Evolutionary conservation across 1,140 invertebrate species (phyloP).

Genomic region (Drosophila persimilis): DNA sequence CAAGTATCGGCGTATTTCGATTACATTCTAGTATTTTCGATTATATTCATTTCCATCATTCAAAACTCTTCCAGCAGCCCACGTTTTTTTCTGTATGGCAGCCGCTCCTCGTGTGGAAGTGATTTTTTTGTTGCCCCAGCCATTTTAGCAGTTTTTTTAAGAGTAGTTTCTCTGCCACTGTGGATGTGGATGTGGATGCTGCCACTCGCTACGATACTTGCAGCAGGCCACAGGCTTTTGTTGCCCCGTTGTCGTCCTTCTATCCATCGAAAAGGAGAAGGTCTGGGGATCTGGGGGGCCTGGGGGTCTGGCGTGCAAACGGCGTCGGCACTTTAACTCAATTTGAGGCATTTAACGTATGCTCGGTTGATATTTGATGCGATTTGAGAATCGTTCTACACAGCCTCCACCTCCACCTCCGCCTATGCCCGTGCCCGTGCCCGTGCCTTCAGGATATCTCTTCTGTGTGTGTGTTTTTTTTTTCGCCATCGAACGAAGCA

Average conservation of each 20-base stretch:
- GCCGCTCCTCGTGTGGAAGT: conserved; percentile 23
- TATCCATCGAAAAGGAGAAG: neutral
- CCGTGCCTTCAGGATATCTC: conserved; percentile 1
- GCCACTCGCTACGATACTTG: conserved; percentile 42
- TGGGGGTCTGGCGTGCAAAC: conserved; percentile 28
- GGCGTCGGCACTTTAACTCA: conserved; percentile 79
- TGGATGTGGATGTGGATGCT: neutral
- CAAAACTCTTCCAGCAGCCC: too few species aligned
- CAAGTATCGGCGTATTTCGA: too few species aligned
- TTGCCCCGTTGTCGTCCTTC: conserved; percentile 23
- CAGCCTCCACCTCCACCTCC: conserved; percentile 3
- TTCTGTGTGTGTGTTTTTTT: conserved; percentile 4
- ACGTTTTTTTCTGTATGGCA: too few species aligned
- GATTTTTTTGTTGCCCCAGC: conserved; percentile 23
- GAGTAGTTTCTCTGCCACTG: conserved; percentile 8
- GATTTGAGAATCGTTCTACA: conserved; percentile 64
- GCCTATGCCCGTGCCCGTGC: too few species aligned
- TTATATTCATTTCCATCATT: too few species aligned
- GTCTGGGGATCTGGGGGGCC: neutral
- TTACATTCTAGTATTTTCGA: too few species aligned
- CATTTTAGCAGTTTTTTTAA: conserved; percentile 25
- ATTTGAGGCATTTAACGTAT: conserved; percentile 83
- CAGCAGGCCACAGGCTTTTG: conserved; percentile 67
- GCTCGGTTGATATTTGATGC: conserved; percentile 82
- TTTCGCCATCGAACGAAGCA: conserved; percentile 22